These are phyloP conservation scores for Protonemura montana DNA, from an alignment of 2,888 invertebrate genomes.

Conservation along the genomic window DNA sequence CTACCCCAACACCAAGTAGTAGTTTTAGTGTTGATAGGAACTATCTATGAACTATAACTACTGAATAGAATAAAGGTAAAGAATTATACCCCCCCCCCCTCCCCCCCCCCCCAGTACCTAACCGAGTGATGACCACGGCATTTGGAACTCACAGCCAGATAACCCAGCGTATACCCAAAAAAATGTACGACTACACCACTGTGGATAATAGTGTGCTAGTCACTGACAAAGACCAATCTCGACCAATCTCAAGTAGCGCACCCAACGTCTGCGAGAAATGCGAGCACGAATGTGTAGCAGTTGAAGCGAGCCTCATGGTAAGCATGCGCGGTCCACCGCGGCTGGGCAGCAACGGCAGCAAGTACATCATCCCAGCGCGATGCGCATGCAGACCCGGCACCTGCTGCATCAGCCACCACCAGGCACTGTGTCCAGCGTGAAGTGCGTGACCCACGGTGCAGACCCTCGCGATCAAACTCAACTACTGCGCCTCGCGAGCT, in stretches of 20 bases:
- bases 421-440: constrained; percentile 62
- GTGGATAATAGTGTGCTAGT: too few species aligned
- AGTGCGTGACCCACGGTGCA: constrained; percentile 59
- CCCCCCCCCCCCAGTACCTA: too few species aligned
- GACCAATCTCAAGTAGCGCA: constrained; percentile 72
- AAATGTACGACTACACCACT: too few species aligned
- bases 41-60: too few species aligned
- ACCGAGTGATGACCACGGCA: too few species aligned
- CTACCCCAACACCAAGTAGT: too few species aligned
- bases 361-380: constrained; percentile 76
- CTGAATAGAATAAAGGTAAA: too few species aligned
- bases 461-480: constrained; percentile 84
- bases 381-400: constrained; percentile 61
- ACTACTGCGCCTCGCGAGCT: constrained; percentile 80
- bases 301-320: constrained; percentile 82
- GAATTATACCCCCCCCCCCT: too few species aligned
- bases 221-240: background rate
- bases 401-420: constrained; percentile 64
- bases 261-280: constrained; percentile 76
- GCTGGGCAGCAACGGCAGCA: constrained; percentile 65
- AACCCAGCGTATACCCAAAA: too few species aligned
- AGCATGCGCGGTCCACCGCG: constrained; percentile 57
- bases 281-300: constrained; percentile 86
- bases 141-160: too few species aligned
- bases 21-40: too few species aligned